These are phyloP conservation scores for Spodoptera frugiperda DNA, from an alignment of 1,140 invertebrate species.

Conservation along the genomic window DNA sequence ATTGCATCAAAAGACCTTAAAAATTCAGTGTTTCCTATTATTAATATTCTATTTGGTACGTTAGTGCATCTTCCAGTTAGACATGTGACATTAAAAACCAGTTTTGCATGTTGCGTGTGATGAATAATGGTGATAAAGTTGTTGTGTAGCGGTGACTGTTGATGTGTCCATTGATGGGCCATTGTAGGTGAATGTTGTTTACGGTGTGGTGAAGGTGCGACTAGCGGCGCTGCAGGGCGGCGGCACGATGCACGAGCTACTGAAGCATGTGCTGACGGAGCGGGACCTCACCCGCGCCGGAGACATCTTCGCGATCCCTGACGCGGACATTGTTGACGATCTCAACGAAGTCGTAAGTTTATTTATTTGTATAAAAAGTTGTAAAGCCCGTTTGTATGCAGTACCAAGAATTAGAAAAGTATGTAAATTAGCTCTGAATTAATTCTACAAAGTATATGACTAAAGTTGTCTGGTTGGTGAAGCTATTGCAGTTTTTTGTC, in stretches of 20 bases:
- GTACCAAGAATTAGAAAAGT: slow-evolving; percentile 24
- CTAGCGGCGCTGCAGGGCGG: slow-evolving; percentile 22
- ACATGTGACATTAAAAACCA: slow-evolving; percentile 8
- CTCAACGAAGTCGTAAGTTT: slow-evolving; percentile 92
- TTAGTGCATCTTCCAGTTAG: background rate
- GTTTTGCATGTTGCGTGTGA: slow-evolving; percentile 18
- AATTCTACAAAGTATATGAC: background rate
- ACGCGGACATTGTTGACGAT: slow-evolving; percentile 94
- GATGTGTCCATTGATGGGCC: slow-evolving; percentile 48
- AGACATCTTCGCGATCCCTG: slow-evolving; percentile 95
- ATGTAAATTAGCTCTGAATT: slow-evolving; percentile 28
- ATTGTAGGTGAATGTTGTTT: slow-evolving; percentile 53
- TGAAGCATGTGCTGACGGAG: slow-evolving; percentile 94
- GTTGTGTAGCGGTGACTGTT: slow-evolving; percentile 36
- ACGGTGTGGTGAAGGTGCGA: slow-evolving; percentile 29
- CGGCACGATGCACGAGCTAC: slow-evolving; percentile 93
- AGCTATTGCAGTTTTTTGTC: background rate
- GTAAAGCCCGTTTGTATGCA: slow-evolving; percentile 7
- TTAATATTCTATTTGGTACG: slow-evolving; percentile 50
- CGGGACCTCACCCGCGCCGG: slow-evolving; percentile 96
- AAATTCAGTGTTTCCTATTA: slow-evolving; percentile 45
- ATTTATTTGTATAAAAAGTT: background rate
- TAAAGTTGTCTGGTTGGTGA: background rate
- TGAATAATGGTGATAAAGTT: slow-evolving; percentile 35
- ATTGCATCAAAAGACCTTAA: slow-evolving; percentile 38